Evolutionary conservation across 2,888 invertebrate species (phyloP).

Genomic region (Leucophora obtusa): DNA sequence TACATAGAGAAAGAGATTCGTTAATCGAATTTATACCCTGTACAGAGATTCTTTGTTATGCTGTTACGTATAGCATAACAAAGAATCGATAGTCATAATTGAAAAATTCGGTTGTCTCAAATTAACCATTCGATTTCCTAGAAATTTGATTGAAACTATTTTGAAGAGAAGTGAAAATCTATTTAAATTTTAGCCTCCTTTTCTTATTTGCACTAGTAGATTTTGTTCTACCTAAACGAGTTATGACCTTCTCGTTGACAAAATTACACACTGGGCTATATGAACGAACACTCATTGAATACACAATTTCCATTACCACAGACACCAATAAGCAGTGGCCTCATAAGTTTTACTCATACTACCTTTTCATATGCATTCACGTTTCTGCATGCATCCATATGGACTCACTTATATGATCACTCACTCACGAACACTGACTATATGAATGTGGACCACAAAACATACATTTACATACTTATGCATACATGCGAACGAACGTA

Average conservation of each 20-base stretch:
- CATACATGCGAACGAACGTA: neutral
- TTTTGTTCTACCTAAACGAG: too few relatives aligned
- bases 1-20: too few relatives aligned
- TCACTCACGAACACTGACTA: slow-evolving; percentile 19
- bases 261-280: neutral
- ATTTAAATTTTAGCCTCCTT: too few relatives aligned
- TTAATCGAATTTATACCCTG: too few relatives aligned
- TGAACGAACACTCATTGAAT: slow-evolving; percentile 43
- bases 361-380: slow-evolving; percentile 19
- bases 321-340: slow-evolving; percentile 62
- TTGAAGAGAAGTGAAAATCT: too few relatives aligned
- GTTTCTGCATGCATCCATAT: neutral
- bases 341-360: slow-evolving; percentile 45
- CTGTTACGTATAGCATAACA: too few relatives aligned
- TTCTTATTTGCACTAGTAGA: too few relatives aligned
- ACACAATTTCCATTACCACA: slow-evolving; percentile 57
- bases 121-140: too few relatives aligned
- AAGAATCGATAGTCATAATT: too few relatives aligned
- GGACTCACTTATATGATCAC: slow-evolving; percentile 39
- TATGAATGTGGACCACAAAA: slow-evolving; percentile 33
- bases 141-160: too few relatives aligned
- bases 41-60: too few relatives aligned
- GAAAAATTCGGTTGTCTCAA: too few relatives aligned
- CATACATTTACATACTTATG: slow-evolving; percentile 11
- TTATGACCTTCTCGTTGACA: neutral